A percentile compares a stretch with the other conserved stretches of the same genome.
These are phyloP conservation scores for Lepidochitona cinerea DNA, from an alignment of 2,888 invertebrate species.

Conservation along the genomic window DNA sequence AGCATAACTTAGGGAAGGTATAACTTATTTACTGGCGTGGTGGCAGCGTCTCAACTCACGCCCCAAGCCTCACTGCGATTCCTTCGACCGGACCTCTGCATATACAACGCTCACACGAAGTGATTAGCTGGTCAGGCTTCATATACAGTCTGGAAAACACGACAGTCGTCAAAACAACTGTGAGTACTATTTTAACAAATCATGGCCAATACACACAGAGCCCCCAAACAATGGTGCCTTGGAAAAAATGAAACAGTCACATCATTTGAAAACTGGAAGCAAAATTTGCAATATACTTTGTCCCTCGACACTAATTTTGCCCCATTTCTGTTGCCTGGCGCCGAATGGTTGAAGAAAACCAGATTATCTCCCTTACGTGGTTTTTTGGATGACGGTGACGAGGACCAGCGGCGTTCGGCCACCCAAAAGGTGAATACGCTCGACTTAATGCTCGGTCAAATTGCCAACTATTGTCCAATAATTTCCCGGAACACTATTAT, in stretches of 20 bases:
- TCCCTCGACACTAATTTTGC: constrained; percentile 23
- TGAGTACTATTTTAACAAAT: too few species aligned
- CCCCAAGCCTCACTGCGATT: too few species aligned
- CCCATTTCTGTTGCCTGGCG: constrained; percentile 19
- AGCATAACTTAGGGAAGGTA: too few species aligned
- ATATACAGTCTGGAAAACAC: too few species aligned
- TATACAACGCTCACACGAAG: too few species aligned
- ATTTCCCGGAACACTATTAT: constrained; percentile 27
- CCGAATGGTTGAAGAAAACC: constrained; percentile 29
- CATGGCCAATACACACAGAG: constrained; percentile 9
- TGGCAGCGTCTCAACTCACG: too few species aligned
- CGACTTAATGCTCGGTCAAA: constrained; percentile 32
- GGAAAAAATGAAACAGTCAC: constrained; percentile 19
- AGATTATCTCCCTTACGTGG: constrained; percentile 20
- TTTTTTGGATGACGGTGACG: constrained; percentile 16
- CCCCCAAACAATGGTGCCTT: constrained; percentile 27
- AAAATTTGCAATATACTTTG: constrained; percentile 12
- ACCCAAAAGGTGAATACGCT: constrained; percentile 27
- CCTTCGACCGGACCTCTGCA: too few species aligned
- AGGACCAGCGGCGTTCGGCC: constrained; percentile 12
- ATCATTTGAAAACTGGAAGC: constrained; percentile 22
- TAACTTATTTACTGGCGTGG: too few species aligned
- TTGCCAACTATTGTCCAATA: constrained; percentile 31
- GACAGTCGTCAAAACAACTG: too few species aligned
- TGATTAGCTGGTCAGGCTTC: too few species aligned